phyloP scores from a whole-genome alignment of 23 tunicate species.

The Ciona savignyi region DNA sequence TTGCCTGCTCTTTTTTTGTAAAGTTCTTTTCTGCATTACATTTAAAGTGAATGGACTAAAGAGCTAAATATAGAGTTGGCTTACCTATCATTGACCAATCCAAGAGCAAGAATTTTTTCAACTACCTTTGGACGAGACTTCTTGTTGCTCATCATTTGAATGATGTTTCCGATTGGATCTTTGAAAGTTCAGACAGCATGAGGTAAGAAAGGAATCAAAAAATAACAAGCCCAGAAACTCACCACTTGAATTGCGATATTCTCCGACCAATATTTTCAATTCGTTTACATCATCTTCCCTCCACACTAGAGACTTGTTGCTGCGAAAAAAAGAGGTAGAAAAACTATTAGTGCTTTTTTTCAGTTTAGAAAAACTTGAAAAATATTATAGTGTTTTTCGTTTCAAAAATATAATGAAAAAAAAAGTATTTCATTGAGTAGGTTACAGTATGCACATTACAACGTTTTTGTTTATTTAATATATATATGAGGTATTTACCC shows the following conservation, averaged over 20 bases:
- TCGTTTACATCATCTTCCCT: slow-evolving; percentile 77
- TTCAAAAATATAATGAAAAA: too few species aligned
- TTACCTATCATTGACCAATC: slow-evolving; percentile 54
- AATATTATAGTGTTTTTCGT: too few species aligned
- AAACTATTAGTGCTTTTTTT: background rate
- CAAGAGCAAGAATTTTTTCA: slow-evolving; percentile 49
- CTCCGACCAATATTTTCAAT: slow-evolving; percentile 56
- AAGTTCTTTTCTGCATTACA: slow-evolving; percentile 31
- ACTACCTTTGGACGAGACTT: slow-evolving; percentile 44
- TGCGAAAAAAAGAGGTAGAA: background rate
- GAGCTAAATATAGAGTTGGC: background rate
- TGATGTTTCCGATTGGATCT: slow-evolving; percentile 70
- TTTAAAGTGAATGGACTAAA: too few species aligned
- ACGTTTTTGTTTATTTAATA: background rate
- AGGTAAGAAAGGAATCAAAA: background rate
- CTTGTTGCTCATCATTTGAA: slow-evolving; percentile 75
- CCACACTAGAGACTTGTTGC: slow-evolving; percentile 37
- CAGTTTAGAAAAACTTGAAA: too few species aligned
- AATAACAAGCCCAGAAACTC: background rate
- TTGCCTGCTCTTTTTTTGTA: slow-evolving; percentile 28
- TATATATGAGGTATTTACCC: slow-evolving; percentile 27
- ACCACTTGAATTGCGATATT: slow-evolving; percentile 48
- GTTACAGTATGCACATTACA: background rate
- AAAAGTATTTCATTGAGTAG: too few species aligned
- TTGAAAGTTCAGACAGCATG: background rate